Conservation (phyloP, 2,888 invertebrate species). For the Ernsta delagoae region DNA sequence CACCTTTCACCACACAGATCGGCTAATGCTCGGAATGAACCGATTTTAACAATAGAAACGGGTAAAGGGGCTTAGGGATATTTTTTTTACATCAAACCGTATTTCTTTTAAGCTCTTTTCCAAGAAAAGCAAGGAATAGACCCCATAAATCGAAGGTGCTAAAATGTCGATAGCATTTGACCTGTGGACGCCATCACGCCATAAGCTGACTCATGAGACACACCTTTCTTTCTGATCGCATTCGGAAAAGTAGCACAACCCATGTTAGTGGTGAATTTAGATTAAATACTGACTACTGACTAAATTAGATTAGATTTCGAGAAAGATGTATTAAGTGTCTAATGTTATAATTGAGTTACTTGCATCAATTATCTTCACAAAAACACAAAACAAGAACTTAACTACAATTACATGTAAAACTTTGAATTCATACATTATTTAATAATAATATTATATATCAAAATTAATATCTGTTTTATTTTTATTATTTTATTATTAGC, state of each 20-base stretch:
- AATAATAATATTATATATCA: too few species aligned
- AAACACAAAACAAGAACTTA: too few species aligned
- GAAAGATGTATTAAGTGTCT: neutral
- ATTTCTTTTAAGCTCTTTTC: neutral
- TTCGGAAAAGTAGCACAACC: neutral
- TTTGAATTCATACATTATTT: too few species aligned
- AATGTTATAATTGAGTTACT: neutral
- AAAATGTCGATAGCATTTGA: slow-evolving; percentile 11
- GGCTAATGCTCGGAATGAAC: neutral
- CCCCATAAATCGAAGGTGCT: slow-evolving; percentile 9
- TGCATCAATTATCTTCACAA: neutral
- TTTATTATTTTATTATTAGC: too few species aligned
- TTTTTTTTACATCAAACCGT: neutral
- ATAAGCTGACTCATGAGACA: slow-evolving; percentile 21
- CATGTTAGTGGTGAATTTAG: neutral
- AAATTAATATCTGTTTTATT: too few species aligned
- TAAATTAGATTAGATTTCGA: too few species aligned
- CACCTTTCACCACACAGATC: neutral
- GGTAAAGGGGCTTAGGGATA: too few species aligned
- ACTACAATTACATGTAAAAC: too few species aligned
- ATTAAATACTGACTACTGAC: too few species aligned
- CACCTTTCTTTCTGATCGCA: neutral
- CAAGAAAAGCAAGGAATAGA: neutral
- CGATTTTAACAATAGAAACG: neutral
- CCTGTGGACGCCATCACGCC: slow-evolving; percentile 3